A percentile compares a stretch with the other conserved stretches of the same genome.
Evolutionary conservation across 2,888 invertebrate genomes (phyloP).

Genomic region (Heteropelma amictum): DNA sequence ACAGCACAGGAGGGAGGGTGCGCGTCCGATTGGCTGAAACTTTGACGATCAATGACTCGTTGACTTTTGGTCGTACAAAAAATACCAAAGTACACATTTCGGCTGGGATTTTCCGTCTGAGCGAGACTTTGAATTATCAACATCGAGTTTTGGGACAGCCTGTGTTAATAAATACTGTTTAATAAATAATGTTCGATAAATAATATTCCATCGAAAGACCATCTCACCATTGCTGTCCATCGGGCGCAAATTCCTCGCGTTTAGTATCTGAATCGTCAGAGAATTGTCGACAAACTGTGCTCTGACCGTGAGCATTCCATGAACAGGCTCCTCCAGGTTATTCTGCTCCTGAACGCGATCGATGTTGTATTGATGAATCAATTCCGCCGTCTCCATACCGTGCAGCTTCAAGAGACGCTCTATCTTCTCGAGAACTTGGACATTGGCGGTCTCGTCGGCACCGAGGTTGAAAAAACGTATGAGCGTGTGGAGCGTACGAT

Average conservation of each 20-base stretch:
- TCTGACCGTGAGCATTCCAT: conserved; percentile 89
- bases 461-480: conserved; percentile 91
- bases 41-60: too few species aligned
- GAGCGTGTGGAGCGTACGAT: conserved; percentile 91
- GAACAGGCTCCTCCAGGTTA: conserved; percentile 81
- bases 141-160: too few species aligned
- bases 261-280: conserved; percentile 91
- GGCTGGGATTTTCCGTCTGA: too few species aligned
- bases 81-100: too few species aligned
- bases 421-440: conserved; percentile 83
- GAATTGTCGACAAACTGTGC: conserved; percentile 85
- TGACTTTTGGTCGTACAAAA: too few species aligned
- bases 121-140: too few species aligned
- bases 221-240: conserved; percentile 91
- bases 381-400: conserved; percentile 90
- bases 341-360: conserved; percentile 84
- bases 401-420: conserved; percentile 88
- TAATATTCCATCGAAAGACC: not conserved
- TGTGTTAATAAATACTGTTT: too few species aligned
- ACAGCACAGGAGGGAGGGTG: too few species aligned
- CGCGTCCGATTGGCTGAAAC: too few species aligned
- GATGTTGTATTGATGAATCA: conserved; percentile 90
- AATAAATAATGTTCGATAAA: not conserved
- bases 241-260: conserved; percentile 91
- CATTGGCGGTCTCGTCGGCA: conserved; percentile 81